phyloP scores from a whole-genome alignment of 2,113 vertebrate species.

The Phocoena phocoena region DNA sequence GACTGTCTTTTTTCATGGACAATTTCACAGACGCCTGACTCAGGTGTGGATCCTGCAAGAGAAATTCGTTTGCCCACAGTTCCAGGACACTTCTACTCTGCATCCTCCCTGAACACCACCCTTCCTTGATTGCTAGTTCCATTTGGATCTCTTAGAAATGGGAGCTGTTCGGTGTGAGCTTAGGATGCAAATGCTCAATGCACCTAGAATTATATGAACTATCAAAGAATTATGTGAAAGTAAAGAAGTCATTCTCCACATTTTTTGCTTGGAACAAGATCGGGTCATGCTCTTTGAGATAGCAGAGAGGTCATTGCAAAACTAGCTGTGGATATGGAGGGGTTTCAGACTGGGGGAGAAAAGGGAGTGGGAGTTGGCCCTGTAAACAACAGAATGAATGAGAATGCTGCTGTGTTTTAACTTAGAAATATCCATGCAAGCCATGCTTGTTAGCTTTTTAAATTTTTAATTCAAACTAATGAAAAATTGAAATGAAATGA shows the following conservation, averaged over 20 bases:
- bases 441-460: constrained; percentile 37
- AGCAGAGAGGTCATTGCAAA: background rate
- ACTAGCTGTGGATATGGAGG: background rate
- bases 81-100: background rate
- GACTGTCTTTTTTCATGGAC: background rate
- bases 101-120: background rate
- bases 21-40: background rate
- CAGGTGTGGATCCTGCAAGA: background rate
- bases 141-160: background rate
- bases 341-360: background rate
- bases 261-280: background rate
- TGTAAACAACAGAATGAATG: constrained; percentile 32
- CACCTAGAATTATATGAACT: background rate
- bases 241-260: background rate
- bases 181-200: background rate
- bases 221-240: background rate
- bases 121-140: background rate
- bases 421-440: constrained; percentile 57
- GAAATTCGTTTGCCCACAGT: background rate
- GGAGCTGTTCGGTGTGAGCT: background rate
- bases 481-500: constrained; percentile 66
- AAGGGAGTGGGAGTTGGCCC: background rate
- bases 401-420: constrained; percentile 20
- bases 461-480: constrained; percentile 69
- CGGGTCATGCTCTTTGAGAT: background rate